A percentile compares a stretch with the other conserved stretches of the same genome.
These are phyloP conservation scores for Heteromormyrus szaboi DNA, from an alignment of 2,797 vertebrate genomes.

Conservation along the genomic window DNA sequence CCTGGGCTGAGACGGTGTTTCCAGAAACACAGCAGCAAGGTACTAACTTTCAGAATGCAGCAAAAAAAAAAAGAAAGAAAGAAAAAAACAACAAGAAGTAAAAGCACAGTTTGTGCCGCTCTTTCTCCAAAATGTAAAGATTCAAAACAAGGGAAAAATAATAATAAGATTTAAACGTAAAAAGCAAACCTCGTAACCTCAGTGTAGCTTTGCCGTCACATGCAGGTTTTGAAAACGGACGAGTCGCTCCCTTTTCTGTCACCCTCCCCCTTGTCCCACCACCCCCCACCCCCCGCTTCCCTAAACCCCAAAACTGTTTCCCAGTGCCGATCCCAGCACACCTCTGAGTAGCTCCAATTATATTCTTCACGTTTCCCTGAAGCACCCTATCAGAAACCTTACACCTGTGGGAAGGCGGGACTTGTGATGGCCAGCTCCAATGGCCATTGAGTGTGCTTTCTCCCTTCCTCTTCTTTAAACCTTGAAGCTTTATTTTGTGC, in stretches of 20 bases:
- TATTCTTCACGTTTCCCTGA: background rate
- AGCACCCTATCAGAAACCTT: slow-evolving; percentile 36
- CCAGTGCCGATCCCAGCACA: background rate
- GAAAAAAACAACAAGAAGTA: slow-evolving; percentile 53
- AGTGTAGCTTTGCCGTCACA: slow-evolving; percentile 78
- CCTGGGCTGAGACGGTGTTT: slow-evolving; percentile 61
- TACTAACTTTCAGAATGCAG: slow-evolving; percentile 57
- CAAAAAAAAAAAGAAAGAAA: slow-evolving; percentile 44
- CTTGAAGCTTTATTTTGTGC: slow-evolving; percentile 59
- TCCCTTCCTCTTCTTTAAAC: slow-evolving; percentile 16
- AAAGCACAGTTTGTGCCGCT: slow-evolving; percentile 33
- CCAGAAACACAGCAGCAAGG: slow-evolving; percentile 41
- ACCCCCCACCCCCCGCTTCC: background rate
- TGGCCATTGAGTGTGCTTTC: slow-evolving; percentile 38
- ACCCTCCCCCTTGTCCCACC: slow-evolving; percentile 22
- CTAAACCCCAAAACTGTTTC: background rate
- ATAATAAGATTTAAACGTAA: slow-evolving; percentile 17
- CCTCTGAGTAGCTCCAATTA: background rate
- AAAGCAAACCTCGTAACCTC: slow-evolving; percentile 89
- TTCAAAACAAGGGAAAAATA: slow-evolving; percentile 49
- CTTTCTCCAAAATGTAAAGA: slow-evolving; percentile 8
- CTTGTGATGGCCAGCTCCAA: slow-evolving; percentile 48
- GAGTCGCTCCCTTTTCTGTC: slow-evolving; percentile 39
- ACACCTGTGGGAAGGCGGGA: slow-evolving; percentile 38
- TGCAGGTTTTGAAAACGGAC: slow-evolving; percentile 87